Evolutionary conservation across 37 sponge, comb jelly and placozoan species (phyloP).

Genomic region (Aphrocallistes beatrix): DNA sequence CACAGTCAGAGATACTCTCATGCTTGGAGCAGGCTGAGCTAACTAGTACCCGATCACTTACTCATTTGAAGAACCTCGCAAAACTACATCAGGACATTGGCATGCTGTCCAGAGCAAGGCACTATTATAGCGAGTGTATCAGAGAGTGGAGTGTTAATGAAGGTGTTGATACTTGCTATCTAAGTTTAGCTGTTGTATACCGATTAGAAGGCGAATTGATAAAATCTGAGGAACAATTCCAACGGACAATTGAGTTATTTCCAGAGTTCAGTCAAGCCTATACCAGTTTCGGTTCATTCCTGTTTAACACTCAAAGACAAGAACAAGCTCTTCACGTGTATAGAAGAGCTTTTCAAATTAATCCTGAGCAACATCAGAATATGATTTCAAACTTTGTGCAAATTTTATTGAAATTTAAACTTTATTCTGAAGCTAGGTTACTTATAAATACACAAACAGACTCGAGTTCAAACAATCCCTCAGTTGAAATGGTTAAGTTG

Average conservation of each 20-base stretch:
- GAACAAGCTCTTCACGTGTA: background rate
- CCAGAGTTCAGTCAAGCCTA: background rate
- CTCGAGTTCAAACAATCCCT: background rate
- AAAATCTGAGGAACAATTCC: background rate
- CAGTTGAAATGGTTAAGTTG: background rate
- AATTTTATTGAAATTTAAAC: background rate
- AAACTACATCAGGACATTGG: background rate
- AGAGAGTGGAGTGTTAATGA: background rate
- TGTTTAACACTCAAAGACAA: background rate
- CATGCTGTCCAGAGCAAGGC: background rate
- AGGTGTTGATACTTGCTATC: background rate
- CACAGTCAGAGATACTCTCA: background rate
- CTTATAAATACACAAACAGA: background rate
- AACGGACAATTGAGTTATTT: background rate
- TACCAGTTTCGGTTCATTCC: background rate
- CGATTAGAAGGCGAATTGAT: background rate
- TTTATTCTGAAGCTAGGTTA: background rate
- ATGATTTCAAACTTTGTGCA: background rate
- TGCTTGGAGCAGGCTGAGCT: background rate
- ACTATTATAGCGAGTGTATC: background rate
- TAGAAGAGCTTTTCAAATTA: background rate
- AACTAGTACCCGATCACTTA: background rate
- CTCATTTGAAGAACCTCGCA: background rate
- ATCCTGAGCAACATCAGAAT: background rate
- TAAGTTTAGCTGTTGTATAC: background rate